These are phyloP conservation scores for Melieria crassipennis DNA, from an alignment of 2,888 invertebrate genomes.

Conservation along the genomic window DNA sequence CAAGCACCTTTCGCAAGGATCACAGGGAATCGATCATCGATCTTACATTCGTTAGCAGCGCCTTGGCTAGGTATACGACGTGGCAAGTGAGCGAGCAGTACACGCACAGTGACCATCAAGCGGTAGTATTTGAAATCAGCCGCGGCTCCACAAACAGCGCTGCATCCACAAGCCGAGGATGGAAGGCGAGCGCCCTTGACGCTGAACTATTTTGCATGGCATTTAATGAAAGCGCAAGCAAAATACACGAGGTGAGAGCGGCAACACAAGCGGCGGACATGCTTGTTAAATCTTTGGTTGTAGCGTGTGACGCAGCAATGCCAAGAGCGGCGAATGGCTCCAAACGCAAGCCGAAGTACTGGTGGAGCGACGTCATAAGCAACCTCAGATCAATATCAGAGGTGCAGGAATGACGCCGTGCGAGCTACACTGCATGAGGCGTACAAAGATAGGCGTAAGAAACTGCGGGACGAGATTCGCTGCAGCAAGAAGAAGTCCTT, in stretches of 20 bases:
- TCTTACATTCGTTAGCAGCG: constrained; percentile 19
- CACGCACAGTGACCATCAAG: constrained; percentile 21
- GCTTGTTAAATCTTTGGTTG: not conserved
- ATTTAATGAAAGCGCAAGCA: too few relatives aligned
- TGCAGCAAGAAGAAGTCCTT: not conserved
- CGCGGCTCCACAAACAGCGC: too few relatives aligned
- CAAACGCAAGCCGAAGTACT: not conserved
- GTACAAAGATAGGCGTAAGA: not conserved
- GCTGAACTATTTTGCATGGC: too few relatives aligned
- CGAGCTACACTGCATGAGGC: too few relatives aligned
- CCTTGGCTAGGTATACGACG: not conserved
- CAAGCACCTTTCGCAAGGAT: not conserved
- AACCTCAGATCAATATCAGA: too few relatives aligned
- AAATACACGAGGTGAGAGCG: not conserved
- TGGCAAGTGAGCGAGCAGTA: constrained; percentile 26
- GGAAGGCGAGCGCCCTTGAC: too few relatives aligned
- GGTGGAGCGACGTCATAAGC: too few relatives aligned
- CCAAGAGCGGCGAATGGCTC: not conserved
- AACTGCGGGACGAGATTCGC: not conserved
- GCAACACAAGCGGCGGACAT: not conserved
- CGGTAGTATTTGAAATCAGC: constrained; percentile 9
- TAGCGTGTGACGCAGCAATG: constrained; percentile 1
- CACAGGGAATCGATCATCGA: constrained; percentile 18
- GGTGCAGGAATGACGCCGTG: too few relatives aligned
- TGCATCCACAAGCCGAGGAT: too few relatives aligned